Evolutionary conservation across 2,113 vertebrate genomes (phyloP), one percentile per base, ranked within the genome.

Genomic region (Furnarius figulus): DNA sequence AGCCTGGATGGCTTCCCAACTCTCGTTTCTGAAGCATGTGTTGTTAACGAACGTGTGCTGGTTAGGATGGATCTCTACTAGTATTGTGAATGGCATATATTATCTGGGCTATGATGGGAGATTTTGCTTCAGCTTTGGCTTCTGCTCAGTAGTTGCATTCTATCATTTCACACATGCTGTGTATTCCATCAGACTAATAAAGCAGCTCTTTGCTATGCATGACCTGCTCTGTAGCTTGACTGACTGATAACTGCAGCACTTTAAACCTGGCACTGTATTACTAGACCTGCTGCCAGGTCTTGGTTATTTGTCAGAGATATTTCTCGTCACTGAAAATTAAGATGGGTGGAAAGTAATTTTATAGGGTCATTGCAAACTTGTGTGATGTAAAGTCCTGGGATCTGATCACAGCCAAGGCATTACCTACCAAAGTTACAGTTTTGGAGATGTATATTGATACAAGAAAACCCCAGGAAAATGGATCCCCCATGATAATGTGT

Each of bases 201-300:
- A 90, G 73, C 85, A 91, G 71, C 91, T 97, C 76, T 93, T 98
- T 97, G 81, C 95, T 97, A 97, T 97, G 96, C 94, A 86, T 86
- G 96, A 58, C 87, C 42, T 7, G 33, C 83, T 96, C 90, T 79
- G 35, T 49, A 28, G 81, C 40, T 58, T 92, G 96, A 82, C 94
- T 97, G 96, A 96, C 42, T 75, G 96, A 92, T 96, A 96, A 91
- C 94, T 80, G 85, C 90, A 92, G 93, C 82, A 65, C 89, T 97
- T 95, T 77, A 96, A 90, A 87, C 61, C 59, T 78, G 88, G 58
- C n/a, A 50, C 44, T 75, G 16, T 68, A 73, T 85, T 94, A 94
- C 93, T 85, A 91, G 85, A 85, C 49, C 44, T 93, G 74, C 89
- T 96, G 85, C 92, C 85, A 91, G 95, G 61, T 49, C 55, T 90